Percentiles rank a stretch among this genome's conserved stretches.
Evolutionary conservation across 23 tunicate genomes (phyloP).

Genomic region (Clavelina lepadiformis): DNA sequence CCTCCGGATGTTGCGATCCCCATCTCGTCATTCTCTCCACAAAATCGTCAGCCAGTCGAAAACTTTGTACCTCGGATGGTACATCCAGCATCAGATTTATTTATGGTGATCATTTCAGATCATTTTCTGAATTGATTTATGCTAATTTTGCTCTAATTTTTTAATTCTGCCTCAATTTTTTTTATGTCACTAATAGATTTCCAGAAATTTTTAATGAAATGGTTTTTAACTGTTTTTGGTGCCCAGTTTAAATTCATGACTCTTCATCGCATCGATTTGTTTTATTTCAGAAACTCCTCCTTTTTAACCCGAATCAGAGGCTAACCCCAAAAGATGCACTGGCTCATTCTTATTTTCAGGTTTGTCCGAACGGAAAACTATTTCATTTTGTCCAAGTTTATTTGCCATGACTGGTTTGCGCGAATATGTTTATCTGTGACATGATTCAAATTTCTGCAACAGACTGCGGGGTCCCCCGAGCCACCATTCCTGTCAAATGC

Average conservation of each 20-base stretch:
- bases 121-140: no score
- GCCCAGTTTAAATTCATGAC: background rate
- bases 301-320: conserved; percentile 45
- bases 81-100: conserved; percentile 37
- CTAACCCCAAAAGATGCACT: conserved; percentile 42
- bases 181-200: no score
- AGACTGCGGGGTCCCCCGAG: background rate
- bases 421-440: no score
- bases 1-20: conserved; percentile 87
- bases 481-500: conserved; percentile 11
- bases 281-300: conserved; percentile 66
- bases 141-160: no score
- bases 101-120: no score
- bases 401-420: no score
- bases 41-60: conserved; percentile 32
- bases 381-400: background rate
- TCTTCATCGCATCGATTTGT: background rate
- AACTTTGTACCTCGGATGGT: conserved; percentile 56
- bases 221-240: background rate
- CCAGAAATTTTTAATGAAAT: no score
- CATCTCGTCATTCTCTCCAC: conserved; percentile 55
- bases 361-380: background rate
- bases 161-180: no score
- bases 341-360: conserved; percentile 55
- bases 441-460: no score